Base-by-base conservation (phyloP, 2,888 invertebrate species). In the Eilema depressum region DNA sequence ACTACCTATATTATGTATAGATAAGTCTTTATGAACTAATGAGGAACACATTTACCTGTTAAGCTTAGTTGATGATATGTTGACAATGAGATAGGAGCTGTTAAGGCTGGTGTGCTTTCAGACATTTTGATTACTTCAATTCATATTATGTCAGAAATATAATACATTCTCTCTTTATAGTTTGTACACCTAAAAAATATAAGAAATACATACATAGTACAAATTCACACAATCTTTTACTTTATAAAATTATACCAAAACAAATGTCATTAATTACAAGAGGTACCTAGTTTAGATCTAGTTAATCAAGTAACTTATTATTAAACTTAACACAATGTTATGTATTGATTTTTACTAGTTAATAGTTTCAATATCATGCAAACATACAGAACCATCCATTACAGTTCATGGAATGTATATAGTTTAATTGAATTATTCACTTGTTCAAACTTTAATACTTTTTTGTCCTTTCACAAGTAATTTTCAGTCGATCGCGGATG, bases 31-130 rank as follows among this genome's bases (percentile, higher is more conserved):
- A 53, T n/a, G 53, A 53, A 20, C n/a, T 53, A 53, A 20, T 20
- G 20, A 53, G n/a, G 20, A 53, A 53, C 26, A 59, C 61, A 25
- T 63, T 77, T 89, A 94, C 95, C 95, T 89, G 94, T 94, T 76
- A 95, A 85, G 84, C 95, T 94, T 65, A 95, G 91, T 83, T 95
- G 95, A 84, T 95, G 93, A 89, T 94, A 95, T 88, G 95, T 93
- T 77, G 94, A 90, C 74, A 95, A 84, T 71, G 93, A 92, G 85
- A 93, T 93, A 65, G 95, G 93, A 81, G 94, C 88, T 83, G 94
- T 93, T 75, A 94, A 89, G 78, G 89, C 84, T 82, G 93, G 86
- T 82, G 88, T 87, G 82, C 82, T 91, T 86, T 95, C 95, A 85
- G 93, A 91, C 95, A 95, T 95, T 85, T 83, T 94, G 91, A 85